Evolutionary conservation across 2,888 invertebrate species (phyloP).

Genomic region (Cancer borealis): DNA sequence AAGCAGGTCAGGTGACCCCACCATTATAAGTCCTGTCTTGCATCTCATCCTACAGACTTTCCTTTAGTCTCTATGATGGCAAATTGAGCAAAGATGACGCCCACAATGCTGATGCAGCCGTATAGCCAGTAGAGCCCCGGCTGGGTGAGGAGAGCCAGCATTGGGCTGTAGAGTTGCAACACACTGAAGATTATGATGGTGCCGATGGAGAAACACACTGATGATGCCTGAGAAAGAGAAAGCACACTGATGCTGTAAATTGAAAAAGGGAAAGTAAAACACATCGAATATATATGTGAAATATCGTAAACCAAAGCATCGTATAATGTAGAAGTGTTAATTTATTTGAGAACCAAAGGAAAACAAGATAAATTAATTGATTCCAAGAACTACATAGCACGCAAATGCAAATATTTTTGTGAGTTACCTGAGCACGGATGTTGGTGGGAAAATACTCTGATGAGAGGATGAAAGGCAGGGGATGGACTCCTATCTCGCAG

Average conservation of each 20-base stretch:
- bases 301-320: not conserved
- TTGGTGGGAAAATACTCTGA: slow-evolving; percentile 68
- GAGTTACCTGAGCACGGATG: slow-evolving; percentile 61
- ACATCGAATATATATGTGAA: not conserved
- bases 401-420: not conserved
- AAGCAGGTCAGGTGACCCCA: not conserved
- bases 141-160: slow-evolving; percentile 60
- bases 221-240: slow-evolving; percentile 59
- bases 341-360: not conserved
- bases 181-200: slow-evolving; percentile 55
- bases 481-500: slow-evolving; percentile 68
- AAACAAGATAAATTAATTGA: not conserved
- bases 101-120: slow-evolving; percentile 52
- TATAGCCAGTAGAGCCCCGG: slow-evolving; percentile 64
- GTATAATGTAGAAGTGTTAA: not conserved
- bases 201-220: slow-evolving; percentile 66
- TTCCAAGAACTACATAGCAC: not conserved
- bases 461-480: slow-evolving; percentile 62
- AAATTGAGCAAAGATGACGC: slow-evolving; percentile 54
- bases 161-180: slow-evolving; percentile 67
- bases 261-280: not conserved
- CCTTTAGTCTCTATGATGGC: slow-evolving; percentile 68
- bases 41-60: slow-evolving; percentile 55
- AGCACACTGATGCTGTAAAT: too few species aligned
- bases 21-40: not conserved